These are phyloP conservation scores for Rhingia rostrata DNA, from an alignment of 2,888 invertebrate species.

Conservation along the genomic window DNA sequence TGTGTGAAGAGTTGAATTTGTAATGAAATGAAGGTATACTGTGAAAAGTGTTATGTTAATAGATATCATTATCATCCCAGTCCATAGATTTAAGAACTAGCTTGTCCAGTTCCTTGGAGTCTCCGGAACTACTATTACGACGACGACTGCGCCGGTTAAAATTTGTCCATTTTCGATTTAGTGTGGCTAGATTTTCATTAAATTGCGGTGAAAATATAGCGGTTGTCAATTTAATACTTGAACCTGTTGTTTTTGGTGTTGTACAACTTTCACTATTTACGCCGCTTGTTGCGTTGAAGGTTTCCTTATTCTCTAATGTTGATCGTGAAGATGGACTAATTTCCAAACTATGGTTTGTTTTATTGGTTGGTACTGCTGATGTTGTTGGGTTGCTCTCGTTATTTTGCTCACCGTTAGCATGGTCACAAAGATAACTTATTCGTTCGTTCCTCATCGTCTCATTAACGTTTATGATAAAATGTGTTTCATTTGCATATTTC, in stretches of 20 bases:
- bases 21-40: constrained; percentile 30
- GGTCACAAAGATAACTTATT: constrained; percentile 57
- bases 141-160: constrained; percentile 79
- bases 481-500: constrained; percentile 59
- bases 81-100: constrained; percentile 82
- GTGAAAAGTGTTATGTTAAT: constrained; percentile 76
- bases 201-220: constrained; percentile 82
- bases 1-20: constrained; percentile 29
- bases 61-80: constrained; percentile 83
- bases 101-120: constrained; percentile 82
- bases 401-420: constrained; percentile 67
- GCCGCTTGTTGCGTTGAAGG: constrained; percentile 79
- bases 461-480: constrained; percentile 47
- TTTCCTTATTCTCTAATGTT: constrained; percentile 80
- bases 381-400: constrained; percentile 48
- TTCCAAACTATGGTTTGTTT: constrained; percentile 52
- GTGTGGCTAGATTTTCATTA: constrained; percentile 78
- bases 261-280: constrained; percentile 58
- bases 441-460: constrained; percentile 36
- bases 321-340: constrained; percentile 78
- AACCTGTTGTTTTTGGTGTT: constrained; percentile 61
- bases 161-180: constrained; percentile 82
- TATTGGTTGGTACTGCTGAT: constrained; percentile 31
- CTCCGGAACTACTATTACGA: constrained; percentile 81
- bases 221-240: constrained; percentile 80